Base-by-base conservation (phyloP, 2,113 vertebrate species). In the Pongo pygmaeus region DNA sequence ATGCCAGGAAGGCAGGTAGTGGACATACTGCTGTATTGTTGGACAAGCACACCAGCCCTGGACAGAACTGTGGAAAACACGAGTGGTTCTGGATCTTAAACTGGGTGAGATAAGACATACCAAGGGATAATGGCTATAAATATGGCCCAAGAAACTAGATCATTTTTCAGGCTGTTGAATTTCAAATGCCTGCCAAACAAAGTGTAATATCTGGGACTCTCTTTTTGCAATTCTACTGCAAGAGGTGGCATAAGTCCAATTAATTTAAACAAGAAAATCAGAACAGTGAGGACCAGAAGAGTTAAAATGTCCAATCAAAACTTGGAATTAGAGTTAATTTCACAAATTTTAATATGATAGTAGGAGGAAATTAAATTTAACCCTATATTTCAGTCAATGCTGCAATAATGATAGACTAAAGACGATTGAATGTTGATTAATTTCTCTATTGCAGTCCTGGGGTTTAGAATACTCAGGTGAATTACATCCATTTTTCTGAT, bases 231-330 rank as follows among this genome's bases (percentile, higher is more conserved):
- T 8, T 95, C 85, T 94, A 74, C 81, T 86, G 38, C 77, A 94
- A 98, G 69, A 92, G 94, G 88, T 96, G 74, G 23, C 93, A 78
- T 92, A 97, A 98, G 81, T 92, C 97, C 97, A 96, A 91, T 67
- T 92, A 89, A 89, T 89, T 97, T 98, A 98, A 97, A 93, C 95
- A 96, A 98, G 87, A 97, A 98, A 98, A 98, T 96, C 94, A 95
- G 79, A 80, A 92, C 72, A 96, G 69, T 75, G 83, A 97, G 0
- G 5, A 95, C 95, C 91, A 96, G 83, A 98, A 98, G 88, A 89
- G 86, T 97, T 91, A 97, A 94, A 97, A 77, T 95, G 92, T 84
- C 92, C 92, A 96, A 96, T 98, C 91, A 97, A 93, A 97, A 43
- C 46, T 91, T 93, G 85, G 69, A 96, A 83, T 83, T 92, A 57